Conservation (phyloP, 1,140 invertebrate species). For the Drosophila repletoides region DNA sequence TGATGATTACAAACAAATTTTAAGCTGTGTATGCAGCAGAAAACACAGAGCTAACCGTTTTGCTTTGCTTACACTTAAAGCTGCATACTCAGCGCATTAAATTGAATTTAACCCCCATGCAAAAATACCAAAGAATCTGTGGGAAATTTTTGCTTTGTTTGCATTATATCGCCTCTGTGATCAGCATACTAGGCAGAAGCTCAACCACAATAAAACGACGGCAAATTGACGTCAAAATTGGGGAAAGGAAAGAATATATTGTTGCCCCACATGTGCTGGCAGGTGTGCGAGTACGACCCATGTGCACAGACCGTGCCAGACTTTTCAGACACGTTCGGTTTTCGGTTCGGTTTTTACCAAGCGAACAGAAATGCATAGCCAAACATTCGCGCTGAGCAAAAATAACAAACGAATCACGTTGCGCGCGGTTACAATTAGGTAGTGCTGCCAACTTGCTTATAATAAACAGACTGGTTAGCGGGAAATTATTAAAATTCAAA, state of each 20-base stretch:
- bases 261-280: constrained; percentile 50
- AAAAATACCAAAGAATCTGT: neutral
- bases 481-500: no score
- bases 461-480: no score
- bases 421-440: neutral
- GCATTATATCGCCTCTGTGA: constrained; percentile 16
- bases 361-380: constrained; percentile 37
- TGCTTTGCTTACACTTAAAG: neutral
- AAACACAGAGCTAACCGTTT: no score
- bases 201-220: constrained; percentile 15
- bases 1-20: no score
- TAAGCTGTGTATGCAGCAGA: no score
- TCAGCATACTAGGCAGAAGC: constrained; percentile 19
- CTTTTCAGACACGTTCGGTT: constrained; percentile 79
- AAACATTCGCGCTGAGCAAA: neutral
- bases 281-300: constrained; percentile 48
- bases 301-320: constrained; percentile 73
- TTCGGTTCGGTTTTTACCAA: constrained; percentile 74
- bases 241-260: no score
- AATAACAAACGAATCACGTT: neutral
- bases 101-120: neutral
- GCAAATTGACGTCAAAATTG: constrained; percentile 45
- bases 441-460: constrained; percentile 1
- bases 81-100: no score
- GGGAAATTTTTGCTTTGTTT: constrained; percentile 14